Base-by-base conservation (phyloP, 2,888 invertebrate species). In the Limnephilus lunatus region DNA sequence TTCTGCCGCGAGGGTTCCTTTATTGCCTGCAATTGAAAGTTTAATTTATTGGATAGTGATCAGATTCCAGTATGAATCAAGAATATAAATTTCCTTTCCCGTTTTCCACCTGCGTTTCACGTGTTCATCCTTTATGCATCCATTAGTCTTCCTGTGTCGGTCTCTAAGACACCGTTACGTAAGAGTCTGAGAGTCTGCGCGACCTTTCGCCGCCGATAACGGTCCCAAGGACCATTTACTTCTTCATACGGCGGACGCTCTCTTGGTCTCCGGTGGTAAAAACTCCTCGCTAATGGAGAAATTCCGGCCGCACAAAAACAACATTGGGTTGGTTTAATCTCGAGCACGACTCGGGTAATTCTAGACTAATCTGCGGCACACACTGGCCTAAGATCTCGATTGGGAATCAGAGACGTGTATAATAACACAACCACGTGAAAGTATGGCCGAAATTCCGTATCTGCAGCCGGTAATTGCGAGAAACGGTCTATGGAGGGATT, bases 371-470 rank as follows among this genome's bases (percentile, higher is more conserved):
- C 68, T 68, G 68, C n/a, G n/a, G n/a, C 68, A 68, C 68, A 68
- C 68, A 68, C 68, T 68, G 68, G 68, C 68, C 68, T 68, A 68
- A 68, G 68, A 68, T 68, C 68, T 68, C 68, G 68, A 68, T 68
- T 68, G 68, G 25, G 68, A 68, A 68, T 68, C 68, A 68, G n/a
- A 68, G 9, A 68, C 25, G 68, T 68, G 25, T 68, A 68, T 68
- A 68, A 68, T 68, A 68, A 68, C 25, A 68, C n/a, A 68, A 89
- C 35, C n/a, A 89, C 32, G 88, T 89, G 88, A 89, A 89, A 89
- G 88, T 89, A 11, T 19, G 35, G 32, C 80, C 68, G 88, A 80
- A 89, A 89, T 89, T 89, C 88, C 88, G 88, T 89, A 89, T 32
- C 44, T 81, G 35, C 80, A 39, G 80, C 11, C 25, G 15, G 80